These are phyloP conservation scores for Lasiurus cinereus DNA, from an alignment of 2,113 vertebrate genomes.

Conservation along the genomic window DNA sequence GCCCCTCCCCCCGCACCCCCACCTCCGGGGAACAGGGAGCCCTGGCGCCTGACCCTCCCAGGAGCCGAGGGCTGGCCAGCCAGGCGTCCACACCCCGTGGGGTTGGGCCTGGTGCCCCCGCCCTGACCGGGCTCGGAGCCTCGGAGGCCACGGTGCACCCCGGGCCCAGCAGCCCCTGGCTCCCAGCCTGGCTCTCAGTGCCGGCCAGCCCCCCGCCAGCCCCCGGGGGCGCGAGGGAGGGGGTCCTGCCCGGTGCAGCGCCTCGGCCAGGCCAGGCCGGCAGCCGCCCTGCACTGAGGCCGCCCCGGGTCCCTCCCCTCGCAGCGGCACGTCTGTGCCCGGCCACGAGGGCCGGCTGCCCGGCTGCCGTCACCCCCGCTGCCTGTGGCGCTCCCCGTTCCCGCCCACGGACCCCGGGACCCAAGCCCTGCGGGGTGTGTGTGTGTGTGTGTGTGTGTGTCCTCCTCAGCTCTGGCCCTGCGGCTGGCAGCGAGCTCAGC, in stretches of 20 bases:
- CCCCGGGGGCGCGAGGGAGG: fast-evolving
- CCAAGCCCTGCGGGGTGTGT: too few species aligned
- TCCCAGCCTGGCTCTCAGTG: background rate
- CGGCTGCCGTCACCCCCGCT: background rate
- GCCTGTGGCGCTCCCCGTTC: fast-evolving
- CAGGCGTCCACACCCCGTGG: fast-evolving
- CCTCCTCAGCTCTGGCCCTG: too few species aligned
- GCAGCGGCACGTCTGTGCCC: background rate
- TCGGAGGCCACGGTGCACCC: fast-evolving
- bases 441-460: too few species aligned
- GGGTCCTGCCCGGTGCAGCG: fast-evolving
- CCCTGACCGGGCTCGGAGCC: fast-evolving
- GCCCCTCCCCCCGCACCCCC: background rate
- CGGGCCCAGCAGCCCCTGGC: too few species aligned
- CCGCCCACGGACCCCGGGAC: background rate
- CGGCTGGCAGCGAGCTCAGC: too few species aligned
- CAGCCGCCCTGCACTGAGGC: background rate
- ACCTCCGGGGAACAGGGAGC: background rate
- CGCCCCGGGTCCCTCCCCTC: too few species aligned
- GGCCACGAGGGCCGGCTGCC: background rate
- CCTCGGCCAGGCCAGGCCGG: fast-evolving
- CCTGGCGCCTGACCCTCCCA: too few species aligned
- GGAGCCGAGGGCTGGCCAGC: background rate
- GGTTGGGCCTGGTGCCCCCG: background rate
- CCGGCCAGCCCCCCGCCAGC: fast-evolving